Percentiles rank a stretch among this genome's conserved stretches.
phyloP scores from a whole-genome alignment of 2,113 vertebrate genomes.

The Falcunculus frontatus region DNA sequence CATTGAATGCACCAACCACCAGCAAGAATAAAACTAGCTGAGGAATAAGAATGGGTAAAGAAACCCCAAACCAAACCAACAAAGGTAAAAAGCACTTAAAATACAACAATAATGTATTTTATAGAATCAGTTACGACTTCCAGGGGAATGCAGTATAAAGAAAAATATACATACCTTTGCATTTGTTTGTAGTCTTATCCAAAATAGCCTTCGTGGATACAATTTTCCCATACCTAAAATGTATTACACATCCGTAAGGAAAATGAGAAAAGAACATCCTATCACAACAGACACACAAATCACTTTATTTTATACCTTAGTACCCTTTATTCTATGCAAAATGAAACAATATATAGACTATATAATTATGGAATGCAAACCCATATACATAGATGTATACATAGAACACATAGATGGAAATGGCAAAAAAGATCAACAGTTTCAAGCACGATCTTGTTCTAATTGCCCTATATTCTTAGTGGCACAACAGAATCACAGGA shows the following conservation, averaged over 20 bases:
- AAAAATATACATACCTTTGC: constrained; percentile 87
- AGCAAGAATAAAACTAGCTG: not conserved
- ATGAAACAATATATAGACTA: not conserved
- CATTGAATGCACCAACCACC: not conserved
- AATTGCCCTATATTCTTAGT: not conserved
- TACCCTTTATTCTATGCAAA: not conserved
- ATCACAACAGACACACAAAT: not conserved
- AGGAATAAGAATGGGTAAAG: not conserved
- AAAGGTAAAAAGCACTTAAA: not conserved
- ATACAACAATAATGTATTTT: not conserved
- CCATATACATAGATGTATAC: too few relatives aligned
- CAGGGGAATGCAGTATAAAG: not conserved
- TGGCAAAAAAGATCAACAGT: not conserved
- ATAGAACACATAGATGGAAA: not conserved
- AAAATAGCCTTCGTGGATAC: constrained; percentile 98
- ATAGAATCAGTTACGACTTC: not conserved
- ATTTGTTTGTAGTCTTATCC: constrained; percentile 99
- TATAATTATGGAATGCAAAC: not conserved
- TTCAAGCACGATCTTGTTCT: not conserved
- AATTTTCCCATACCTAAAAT: constrained; percentile 95
- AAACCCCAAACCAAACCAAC: not conserved
- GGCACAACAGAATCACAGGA: not conserved
- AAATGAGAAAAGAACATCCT: not conserved
- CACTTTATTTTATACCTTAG: not conserved
- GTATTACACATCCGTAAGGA: constrained; percentile 38